Percentiles rank a stretch among this genome's conserved stretches.
Conservation (phyloP, 2,888 invertebrate genomes). For the Troglohyphantes excavatus region DNA sequence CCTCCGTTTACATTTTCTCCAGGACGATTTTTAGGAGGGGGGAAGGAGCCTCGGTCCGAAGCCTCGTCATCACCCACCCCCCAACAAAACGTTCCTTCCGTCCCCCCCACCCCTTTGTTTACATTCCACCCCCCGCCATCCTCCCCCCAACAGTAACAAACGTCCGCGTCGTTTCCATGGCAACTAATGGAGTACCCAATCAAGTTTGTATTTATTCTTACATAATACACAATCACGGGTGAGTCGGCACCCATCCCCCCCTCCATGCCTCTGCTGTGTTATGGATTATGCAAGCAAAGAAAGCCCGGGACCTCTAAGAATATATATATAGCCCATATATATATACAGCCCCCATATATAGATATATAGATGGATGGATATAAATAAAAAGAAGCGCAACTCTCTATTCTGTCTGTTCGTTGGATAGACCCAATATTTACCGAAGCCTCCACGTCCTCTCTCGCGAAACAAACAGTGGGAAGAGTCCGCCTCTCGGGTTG, state of each 20-base stretch:
- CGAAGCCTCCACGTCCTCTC: constrained; percentile 74
- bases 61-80: constrained; percentile 64
- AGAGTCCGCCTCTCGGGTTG: constrained; percentile 69
- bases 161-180: constrained; percentile 76
- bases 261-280: constrained; percentile 59
- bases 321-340: constrained; percentile 66
- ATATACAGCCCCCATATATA: constrained; percentile 7
- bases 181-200: constrained; percentile 80
- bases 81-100: constrained; percentile 6
- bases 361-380: constrained; percentile 72
- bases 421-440: constrained; percentile 78
- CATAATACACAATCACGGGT: constrained; percentile 80
- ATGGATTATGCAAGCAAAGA: constrained; percentile 79
- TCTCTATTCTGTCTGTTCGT: constrained; percentile 59
- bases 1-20: constrained; percentile 60
- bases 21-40: constrained; percentile 52
- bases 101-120: constrained; percentile 72
- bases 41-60: constrained; percentile 65
- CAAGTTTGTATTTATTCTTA: constrained; percentile 80
- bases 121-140: constrained; percentile 51
- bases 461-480: constrained; percentile 76
- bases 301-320: constrained; percentile 49
- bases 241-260: constrained; percentile 10
- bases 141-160: constrained; percentile 71
- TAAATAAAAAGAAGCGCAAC: constrained; percentile 71